A percentile compares a stretch with the other conserved stretches of the same genome.
Evolutionary conservation across 2,113 vertebrate species (phyloP).

Genomic region (Callaeas wilsoni): DNA sequence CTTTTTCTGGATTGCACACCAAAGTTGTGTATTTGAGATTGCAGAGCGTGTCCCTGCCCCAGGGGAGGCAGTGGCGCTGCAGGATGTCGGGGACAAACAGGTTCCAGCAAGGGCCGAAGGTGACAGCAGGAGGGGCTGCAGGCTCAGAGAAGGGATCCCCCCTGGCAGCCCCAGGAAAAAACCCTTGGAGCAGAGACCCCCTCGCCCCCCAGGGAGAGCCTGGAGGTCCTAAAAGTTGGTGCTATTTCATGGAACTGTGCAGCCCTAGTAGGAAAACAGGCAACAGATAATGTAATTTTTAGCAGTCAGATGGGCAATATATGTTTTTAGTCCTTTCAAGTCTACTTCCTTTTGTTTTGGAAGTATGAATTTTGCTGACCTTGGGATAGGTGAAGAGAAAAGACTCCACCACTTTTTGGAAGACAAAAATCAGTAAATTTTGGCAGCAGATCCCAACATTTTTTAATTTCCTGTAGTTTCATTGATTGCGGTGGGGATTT

Average conservation of each 20-base stretch:
- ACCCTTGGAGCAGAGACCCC: background rate
- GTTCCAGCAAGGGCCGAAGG: background rate
- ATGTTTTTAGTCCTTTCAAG: background rate
- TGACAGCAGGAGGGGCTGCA: background rate
- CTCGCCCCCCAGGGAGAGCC: background rate
- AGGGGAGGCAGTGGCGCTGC: background rate
- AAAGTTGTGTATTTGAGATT: background rate
- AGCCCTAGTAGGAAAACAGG: background rate
- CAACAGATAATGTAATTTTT: background rate
- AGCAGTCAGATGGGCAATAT: background rate
- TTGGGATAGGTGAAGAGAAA: background rate
- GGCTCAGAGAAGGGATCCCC: background rate
- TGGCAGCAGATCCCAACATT: background rate
- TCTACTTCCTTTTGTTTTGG: background rate
- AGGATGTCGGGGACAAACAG: no score
- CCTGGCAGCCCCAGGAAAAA: background rate
- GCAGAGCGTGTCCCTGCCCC: accelerated
- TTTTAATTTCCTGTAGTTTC: background rate
- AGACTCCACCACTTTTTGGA: background rate
- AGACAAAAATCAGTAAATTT: background rate
- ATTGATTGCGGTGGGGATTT: background rate
- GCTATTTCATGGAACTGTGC: background rate
- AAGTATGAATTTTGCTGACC: background rate
- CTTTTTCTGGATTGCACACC: background rate
- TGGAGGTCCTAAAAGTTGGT: background rate